These are phyloP conservation scores for Catocala fraxini DNA, from an alignment of 2,888 invertebrate genomes.

Conservation along the genomic window DNA sequence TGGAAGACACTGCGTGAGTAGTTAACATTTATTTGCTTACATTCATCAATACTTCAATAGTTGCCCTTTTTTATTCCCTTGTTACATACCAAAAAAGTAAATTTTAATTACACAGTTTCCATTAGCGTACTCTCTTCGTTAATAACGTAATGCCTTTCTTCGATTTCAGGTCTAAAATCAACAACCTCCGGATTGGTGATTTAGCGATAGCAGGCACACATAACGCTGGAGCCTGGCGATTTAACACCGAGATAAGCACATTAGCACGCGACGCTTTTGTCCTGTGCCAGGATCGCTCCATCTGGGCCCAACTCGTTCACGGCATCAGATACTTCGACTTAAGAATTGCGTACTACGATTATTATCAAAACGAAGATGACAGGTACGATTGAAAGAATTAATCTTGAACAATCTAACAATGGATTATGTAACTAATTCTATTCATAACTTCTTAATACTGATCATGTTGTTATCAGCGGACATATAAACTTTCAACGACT, in stretches of 20 bases:
- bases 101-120: too few species aligned
- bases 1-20: slow-evolving; percentile 89
- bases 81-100: too few species aligned
- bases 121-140: too few species aligned
- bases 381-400: slow-evolving; percentile 58
- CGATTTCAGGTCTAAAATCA: slow-evolving; percentile 69
- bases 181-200: slow-evolving; percentile 77
- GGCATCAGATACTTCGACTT: slow-evolving; percentile 95
- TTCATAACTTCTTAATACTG: too few species aligned
- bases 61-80: too few species aligned
- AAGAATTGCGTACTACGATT: slow-evolving; percentile 90
- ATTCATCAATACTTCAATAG: too few species aligned
- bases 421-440: too few species aligned
- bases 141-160: not conserved
- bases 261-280: slow-evolving; percentile 76
- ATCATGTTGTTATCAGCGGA: too few species aligned
- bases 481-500: too few species aligned
- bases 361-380: slow-evolving; percentile 72
- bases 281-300: slow-evolving; percentile 91
- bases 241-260: slow-evolving; percentile 81
- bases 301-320: slow-evolving; percentile 95
- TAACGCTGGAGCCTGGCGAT: slow-evolving; percentile 86
- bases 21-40: not conserved
- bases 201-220: slow-evolving; percentile 85
- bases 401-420: too few species aligned